phyloP scores from a whole-genome alignment of 1,140 invertebrate species.

The Leptopilina clavipes region DNA sequence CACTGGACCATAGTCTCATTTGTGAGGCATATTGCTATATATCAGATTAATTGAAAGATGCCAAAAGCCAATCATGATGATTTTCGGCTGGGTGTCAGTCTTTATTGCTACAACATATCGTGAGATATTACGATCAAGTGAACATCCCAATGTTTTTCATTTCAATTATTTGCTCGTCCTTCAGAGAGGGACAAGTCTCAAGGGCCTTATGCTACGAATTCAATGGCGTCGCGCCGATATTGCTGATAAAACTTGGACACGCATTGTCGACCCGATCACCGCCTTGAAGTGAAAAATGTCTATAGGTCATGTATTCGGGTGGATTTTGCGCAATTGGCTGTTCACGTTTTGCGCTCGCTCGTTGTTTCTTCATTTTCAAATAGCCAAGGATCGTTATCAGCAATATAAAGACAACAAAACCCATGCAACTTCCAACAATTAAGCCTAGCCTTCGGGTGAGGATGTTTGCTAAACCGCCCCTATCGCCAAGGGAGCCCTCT shows the following conservation, averaged over 20 bases:
- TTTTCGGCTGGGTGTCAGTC: not conserved
- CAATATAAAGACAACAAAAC: slow-evolving; percentile 77
- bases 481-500: slow-evolving; percentile 79
- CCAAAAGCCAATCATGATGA: not conserved
- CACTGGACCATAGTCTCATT: not conserved
- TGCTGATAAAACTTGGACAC: slow-evolving; percentile 72
- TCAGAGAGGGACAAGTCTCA: slow-evolving; percentile 51
- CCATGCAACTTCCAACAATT: slow-evolving; percentile 89
- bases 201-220: slow-evolving; percentile 71
- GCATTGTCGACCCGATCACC: slow-evolving; percentile 67
- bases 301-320: slow-evolving; percentile 84
- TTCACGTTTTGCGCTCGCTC: slow-evolving; percentile 80
- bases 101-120: not conserved
- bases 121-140: slow-evolving; percentile 45
- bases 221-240: slow-evolving; percentile 66
- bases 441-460: slow-evolving; percentile 87
- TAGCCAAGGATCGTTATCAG: slow-evolving; percentile 83
- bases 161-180: slow-evolving; percentile 62
- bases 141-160: slow-evolving; percentile 65
- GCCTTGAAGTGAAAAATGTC: slow-evolving; percentile 77
- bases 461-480: slow-evolving; percentile 78
- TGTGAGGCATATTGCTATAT: not conserved
- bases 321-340: slow-evolving; percentile 74
- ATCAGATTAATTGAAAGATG: not conserved
- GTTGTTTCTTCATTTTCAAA: slow-evolving; percentile 86